phyloP scores from a whole-genome alignment of 1,140 invertebrate genomes.

The Oppia nitens region DNA sequence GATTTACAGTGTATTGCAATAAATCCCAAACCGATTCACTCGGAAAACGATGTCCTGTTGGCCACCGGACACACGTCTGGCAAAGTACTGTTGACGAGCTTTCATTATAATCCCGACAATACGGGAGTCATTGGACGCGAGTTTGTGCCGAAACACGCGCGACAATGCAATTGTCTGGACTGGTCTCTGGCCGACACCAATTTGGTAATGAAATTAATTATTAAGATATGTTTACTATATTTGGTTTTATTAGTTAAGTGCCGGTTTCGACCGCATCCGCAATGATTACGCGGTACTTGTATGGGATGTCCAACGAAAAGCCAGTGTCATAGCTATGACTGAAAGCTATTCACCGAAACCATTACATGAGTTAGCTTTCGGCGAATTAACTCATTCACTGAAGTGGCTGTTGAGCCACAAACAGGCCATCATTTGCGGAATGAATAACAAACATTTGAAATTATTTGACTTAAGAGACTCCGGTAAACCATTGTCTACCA shows the following conservation, averaged over 20 bases:
- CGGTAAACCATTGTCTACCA: slow-evolving; percentile 47
- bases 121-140: slow-evolving; percentile 2
- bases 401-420: slow-evolving; percentile 56
- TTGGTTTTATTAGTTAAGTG: slow-evolving; percentile 39
- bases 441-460: slow-evolving; percentile 73
- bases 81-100: slow-evolving; percentile 1
- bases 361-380: slow-evolving; percentile 28
- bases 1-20: slow-evolving; percentile 3
- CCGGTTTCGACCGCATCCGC: slow-evolving; percentile 66
- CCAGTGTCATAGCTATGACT: not conserved
- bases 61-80: slow-evolving; percentile 5
- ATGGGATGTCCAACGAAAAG: slow-evolving; percentile 27
- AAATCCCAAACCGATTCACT: not conserved
- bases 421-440: slow-evolving; percentile 58
- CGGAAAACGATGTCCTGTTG: not conserved
- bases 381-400: slow-evolving; percentile 64
- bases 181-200: slow-evolving; percentile 75
- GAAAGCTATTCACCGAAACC: slow-evolving; percentile 3
- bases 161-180: slow-evolving; percentile 66
- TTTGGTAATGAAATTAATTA: slow-evolving; percentile 31
- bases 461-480: slow-evolving; percentile 75
- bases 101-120: not conserved
- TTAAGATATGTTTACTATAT: slow-evolving; percentile 1
- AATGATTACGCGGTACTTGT: slow-evolving; percentile 34
- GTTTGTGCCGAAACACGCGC: slow-evolving; percentile 44